Conservation (phyloP, 2,888 invertebrate species). For the Hypsopygia costalis region DNA sequence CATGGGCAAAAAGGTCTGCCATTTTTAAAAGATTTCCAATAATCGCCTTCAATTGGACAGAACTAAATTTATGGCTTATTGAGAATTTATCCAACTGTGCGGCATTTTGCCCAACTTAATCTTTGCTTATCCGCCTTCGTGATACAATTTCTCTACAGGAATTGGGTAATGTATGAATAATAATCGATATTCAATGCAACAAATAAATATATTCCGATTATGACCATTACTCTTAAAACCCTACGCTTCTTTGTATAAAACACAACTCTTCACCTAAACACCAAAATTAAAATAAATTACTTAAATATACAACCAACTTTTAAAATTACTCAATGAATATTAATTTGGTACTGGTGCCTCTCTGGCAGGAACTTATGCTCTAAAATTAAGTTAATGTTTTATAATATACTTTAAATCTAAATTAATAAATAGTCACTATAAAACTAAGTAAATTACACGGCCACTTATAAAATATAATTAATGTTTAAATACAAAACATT, state of each 20-base stretch:
- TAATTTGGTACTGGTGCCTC: conserved; percentile 66
- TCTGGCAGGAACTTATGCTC: conserved; percentile 29
- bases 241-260: conserved; percentile 3
- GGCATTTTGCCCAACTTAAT: too few relatives aligned
- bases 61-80: too few relatives aligned
- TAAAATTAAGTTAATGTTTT: too few relatives aligned
- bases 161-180: too few relatives aligned
- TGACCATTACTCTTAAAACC: conserved; percentile 6
- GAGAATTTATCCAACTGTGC: too few relatives aligned
- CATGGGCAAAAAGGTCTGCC: too few relatives aligned
- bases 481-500: conserved; percentile 17
- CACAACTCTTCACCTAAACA: conserved; percentile 1
- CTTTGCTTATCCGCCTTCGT: too few relatives aligned
- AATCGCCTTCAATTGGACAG: too few relatives aligned
- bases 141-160: too few relatives aligned
- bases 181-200: background rate
- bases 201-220: conserved; percentile 8
- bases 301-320: background rate
- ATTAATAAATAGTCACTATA: conserved; percentile 22
- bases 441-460: conserved; percentile 38
- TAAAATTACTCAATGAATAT: conserved; percentile 48
- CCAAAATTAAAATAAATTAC: conserved; percentile 9
- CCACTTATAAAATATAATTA: conserved; percentile 31
- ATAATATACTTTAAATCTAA: too few relatives aligned
- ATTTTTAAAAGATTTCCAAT: too few relatives aligned